Percentiles rank a stretch among this genome's conserved stretches.
phyloP scores from a whole-genome alignment of 2,797 vertebrate genomes.

The Chaunax sp. region DNA sequence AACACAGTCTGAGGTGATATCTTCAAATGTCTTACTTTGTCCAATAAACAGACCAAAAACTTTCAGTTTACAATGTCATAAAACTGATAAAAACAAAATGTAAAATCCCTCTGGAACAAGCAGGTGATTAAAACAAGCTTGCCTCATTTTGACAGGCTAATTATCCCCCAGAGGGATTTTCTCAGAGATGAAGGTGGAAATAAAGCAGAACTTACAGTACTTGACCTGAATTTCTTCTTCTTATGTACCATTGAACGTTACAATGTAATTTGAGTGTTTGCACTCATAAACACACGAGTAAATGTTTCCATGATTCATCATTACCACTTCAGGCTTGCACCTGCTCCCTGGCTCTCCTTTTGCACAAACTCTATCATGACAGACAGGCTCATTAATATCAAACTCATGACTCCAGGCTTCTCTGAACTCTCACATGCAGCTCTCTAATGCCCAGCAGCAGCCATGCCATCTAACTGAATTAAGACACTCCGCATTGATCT shows the following conservation, averaged over 20 bases:
- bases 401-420: background rate
- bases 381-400: slow-evolving; percentile 37
- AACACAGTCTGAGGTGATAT: too few relatives aligned
- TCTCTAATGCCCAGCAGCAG: background rate
- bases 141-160: background rate
- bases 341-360: slow-evolving; percentile 49
- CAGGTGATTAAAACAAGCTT: too few relatives aligned
- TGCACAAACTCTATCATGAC: background rate
- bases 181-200: slow-evolving; percentile 1
- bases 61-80: too few relatives aligned
- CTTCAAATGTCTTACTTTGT: too few relatives aligned
- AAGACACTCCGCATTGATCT: background rate
- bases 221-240: background rate
- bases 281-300: slow-evolving; percentile 32
- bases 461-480: slow-evolving; percentile 46
- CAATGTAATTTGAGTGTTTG: background rate
- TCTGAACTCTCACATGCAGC: slow-evolving; percentile 16
- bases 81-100: too few relatives aligned
- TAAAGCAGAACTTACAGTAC: background rate
- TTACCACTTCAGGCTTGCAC: slow-evolving; percentile 45
- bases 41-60: too few relatives aligned
- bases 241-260: background rate
- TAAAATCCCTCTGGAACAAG: too few relatives aligned
- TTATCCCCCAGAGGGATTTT: background rate
- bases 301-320: slow-evolving; percentile 47